Base-by-base conservation (phyloP, 2,888 invertebrate species). In the Tipula lateralis region DNA sequence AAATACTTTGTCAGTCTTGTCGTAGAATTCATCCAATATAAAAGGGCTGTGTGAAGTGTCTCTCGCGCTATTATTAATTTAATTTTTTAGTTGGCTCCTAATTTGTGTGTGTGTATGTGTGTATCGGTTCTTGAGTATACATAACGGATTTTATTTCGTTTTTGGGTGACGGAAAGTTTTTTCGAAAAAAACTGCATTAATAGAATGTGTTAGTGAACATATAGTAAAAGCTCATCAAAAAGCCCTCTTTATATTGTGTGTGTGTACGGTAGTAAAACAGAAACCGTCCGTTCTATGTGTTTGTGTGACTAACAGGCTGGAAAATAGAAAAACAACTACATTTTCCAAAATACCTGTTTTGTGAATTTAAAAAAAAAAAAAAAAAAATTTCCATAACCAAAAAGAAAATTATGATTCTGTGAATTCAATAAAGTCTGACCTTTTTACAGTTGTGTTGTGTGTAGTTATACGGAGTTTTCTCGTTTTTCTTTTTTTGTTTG, bases 401-500 rank as follows among this genome's bases (percentile, higher is more conserved):
- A 24, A 24, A 66, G 66, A 66, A 66, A 66, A 66, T 66, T 44
- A 44, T 44, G 24, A 9, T 24, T 66, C 66, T 66, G 66, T 66
- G 66, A 66, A 66, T 66, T 66, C 66, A 66, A 66, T 66, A 66
- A 66, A 66, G 66, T 66, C 66, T 66, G 66, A 66, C 66, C 66
- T 66, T 66, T 66, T 44, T 66, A 24, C 24, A 7, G 24, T 66
- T 9, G 19, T 66, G 19, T 24, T 19, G 19, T 66, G 66, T 66
- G 19, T 50, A 50, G 16, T 50, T 66, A 19, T 66, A 66, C 24
- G 24, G 66, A 66, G 24, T 66, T 66, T 66, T 66, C 66, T 66
- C 66, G 9, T 66, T 66, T 66, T 66, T 24, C 66, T 44, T 50
- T 50, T 50, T 50, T 3, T 39, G 39, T 12, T 66, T 66, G n/a